Evolutionary conservation across 2,113 vertebrate species (phyloP).

Genomic region (Rhagologus leucostigma): DNA sequence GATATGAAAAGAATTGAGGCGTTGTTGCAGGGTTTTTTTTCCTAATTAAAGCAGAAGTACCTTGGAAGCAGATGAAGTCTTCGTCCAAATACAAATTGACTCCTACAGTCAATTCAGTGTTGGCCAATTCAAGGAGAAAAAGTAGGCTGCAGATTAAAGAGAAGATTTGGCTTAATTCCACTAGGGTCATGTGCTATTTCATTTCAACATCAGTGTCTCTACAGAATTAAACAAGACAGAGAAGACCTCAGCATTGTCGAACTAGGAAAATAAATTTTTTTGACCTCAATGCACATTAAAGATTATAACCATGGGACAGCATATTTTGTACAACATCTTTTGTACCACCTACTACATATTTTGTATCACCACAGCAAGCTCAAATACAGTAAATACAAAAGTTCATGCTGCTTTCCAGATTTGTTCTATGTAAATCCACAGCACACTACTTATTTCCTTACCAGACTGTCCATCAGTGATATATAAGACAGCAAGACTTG

Average conservation of each 20-base stretch:
- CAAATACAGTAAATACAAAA: background rate
- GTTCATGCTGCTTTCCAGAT: background rate
- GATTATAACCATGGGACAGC: background rate
- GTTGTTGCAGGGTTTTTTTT: background rate
- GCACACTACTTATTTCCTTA: background rate
- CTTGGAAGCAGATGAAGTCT: background rate
- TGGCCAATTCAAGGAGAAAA: background rate
- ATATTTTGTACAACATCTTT: background rate
- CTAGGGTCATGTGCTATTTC: background rate
- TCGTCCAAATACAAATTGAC: background rate
- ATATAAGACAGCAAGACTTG: background rate
- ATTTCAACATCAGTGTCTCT: background rate
- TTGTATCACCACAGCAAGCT: background rate
- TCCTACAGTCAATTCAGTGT: background rate
- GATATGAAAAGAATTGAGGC: background rate
- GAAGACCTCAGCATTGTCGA: background rate
- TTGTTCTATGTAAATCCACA: background rate
- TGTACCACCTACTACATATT: background rate
- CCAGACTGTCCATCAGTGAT: background rate
- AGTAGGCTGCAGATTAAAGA: constrained; percentile 8
- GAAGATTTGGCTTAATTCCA: constrained; percentile 13
- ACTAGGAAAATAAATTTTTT: background rate
- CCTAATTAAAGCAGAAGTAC: background rate
- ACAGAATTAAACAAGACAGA: background rate
- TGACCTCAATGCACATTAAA: background rate